phyloP scores from a whole-genome alignment of 2,113 vertebrate species.

The Eulacestoma nigropectus region DNA sequence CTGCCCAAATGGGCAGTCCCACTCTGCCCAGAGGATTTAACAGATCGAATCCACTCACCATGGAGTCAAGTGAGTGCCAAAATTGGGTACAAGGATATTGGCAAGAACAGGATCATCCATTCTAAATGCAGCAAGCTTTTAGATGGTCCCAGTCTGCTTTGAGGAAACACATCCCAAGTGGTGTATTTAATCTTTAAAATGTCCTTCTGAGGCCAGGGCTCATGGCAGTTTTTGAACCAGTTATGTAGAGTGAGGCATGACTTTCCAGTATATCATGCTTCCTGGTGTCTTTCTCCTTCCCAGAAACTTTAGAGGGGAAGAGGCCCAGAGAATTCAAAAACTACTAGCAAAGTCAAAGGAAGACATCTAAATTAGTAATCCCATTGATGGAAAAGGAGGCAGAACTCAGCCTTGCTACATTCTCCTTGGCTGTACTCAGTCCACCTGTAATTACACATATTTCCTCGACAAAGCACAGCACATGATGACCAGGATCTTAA shows the following conservation, averaged over 20 bases:
- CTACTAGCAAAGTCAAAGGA: not conserved
- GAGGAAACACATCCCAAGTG: not conserved
- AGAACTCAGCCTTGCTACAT: not conserved
- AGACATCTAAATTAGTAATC: not conserved
- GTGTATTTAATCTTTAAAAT: not conserved
- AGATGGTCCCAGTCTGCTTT: not conserved
- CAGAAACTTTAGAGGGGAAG: not conserved
- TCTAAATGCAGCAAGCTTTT: not conserved
- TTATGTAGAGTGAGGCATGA: not conserved
- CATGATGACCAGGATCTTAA: not conserved
- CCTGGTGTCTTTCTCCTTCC: not conserved
- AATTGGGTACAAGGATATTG: not conserved
- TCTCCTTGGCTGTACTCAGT: not conserved
- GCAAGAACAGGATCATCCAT: not conserved
- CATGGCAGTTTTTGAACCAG: not conserved
- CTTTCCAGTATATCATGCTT: not conserved
- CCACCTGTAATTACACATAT: not conserved
- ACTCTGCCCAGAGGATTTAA: not conserved
- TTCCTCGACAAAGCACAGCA: not conserved
- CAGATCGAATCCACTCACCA: not conserved
- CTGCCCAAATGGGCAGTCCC: not conserved
- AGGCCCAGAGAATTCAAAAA: not conserved
- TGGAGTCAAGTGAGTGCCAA: not conserved
- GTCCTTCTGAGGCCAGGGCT: not conserved
- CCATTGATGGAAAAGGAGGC: not conserved